Conservation (phyloP, 2,797 vertebrate genomes). For the Molothrus aeneus region DNA sequence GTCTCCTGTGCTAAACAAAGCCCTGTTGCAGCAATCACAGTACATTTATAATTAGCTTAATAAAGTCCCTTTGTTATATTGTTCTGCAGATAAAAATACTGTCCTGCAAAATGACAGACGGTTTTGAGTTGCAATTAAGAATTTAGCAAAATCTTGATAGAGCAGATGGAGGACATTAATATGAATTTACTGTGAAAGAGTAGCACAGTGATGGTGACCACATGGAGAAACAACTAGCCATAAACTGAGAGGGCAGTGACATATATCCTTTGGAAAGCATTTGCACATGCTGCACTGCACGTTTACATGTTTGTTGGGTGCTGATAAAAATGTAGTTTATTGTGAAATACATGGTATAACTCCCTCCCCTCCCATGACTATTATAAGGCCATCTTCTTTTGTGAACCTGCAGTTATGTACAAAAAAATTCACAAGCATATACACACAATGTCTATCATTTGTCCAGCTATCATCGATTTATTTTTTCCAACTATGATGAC, state of each 20-base stretch:
- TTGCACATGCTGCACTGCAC: not conserved
- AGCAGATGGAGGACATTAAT: not conserved
- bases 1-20: not conserved
- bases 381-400: not conserved
- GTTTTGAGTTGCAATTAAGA: not conserved
- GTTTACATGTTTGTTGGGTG: not conserved
- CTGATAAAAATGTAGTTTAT: not conserved
- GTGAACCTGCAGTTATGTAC: not conserved
- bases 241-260: not conserved
- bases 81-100: not conserved
- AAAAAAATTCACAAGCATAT: not conserved
- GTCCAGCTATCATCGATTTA: not conserved
- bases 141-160: not conserved
- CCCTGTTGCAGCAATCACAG: not conserved
- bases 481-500: not conserved
- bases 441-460: not conserved
- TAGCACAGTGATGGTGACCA: not conserved
- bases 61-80: not conserved
- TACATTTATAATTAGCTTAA: not conserved
- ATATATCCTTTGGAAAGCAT: not conserved
- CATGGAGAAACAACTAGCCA: not conserved
- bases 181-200: not conserved
- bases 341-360: not conserved
- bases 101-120: not conserved
- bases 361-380: fast-evolving